Base-by-base conservation (phyloP, 2,797 vertebrate species). In the Anguilla anguilla region DNA sequence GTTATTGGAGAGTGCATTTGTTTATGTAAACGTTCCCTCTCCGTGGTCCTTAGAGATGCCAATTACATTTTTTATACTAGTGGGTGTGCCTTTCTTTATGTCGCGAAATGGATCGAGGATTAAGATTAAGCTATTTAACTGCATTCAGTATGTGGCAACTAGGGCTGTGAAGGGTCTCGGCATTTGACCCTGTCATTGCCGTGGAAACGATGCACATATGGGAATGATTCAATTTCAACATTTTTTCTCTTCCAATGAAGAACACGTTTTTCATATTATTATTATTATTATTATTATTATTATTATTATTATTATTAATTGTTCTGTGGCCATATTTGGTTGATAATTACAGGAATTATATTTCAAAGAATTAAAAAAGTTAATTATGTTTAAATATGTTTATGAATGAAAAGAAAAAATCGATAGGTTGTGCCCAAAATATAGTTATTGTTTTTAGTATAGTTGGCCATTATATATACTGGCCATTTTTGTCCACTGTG, bases 1-100 rank as follows among this genome's bases (percentile, higher is more conserved):
- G 15, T 46, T 13, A 55, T 59, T 59, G 67, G 35, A 83, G 51
- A 72, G 35, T 22, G 61, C 39, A 83, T 82, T 90, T 77, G 86
- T 90, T 87, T 87, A 85, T 83, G 39, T 83, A 55, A 77, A 59
- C 83, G 10, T 83, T 85, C 59, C 74, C 35, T 83, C 77, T 51
- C 72, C 77, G 83, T 88, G 89, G 89, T 84, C 61, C 51, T 35
- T 64, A 19, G 17, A 43, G 46, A 81, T 82, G 82, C 46, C 86
- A 74, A 28, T 89, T 72, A 89, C 85, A 86, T 61, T 31, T 17
- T 53, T 69, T 35, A 15, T 6, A 6, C n/a, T 61, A 4, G 53
- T 59, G 53, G 83, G 83, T 57, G 28, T 61, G 53, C 28, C 19
- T 85, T 39, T 57, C 11, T 35, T 35, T 9, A 43, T 77, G 17